A percentile compares a stretch with the other conserved stretches of the same genome.
Conservation (phyloP, 2,797 vertebrate genomes). For the Sebastes alutus region DNA sequence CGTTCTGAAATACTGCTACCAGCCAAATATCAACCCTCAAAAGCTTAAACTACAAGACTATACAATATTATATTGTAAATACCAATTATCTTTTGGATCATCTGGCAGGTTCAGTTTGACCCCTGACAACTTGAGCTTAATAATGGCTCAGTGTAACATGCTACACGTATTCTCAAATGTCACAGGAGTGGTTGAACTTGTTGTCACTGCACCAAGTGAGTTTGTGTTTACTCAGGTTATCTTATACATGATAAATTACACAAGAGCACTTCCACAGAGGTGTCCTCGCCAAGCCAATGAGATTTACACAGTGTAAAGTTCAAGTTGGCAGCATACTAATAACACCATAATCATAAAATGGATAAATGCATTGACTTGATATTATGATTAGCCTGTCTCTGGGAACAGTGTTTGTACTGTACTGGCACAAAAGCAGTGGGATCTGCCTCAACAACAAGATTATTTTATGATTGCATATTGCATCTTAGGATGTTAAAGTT, state of each 20-base stretch:
- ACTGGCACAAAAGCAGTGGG: no score
- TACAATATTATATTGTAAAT: neutral
- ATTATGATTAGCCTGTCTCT: neutral
- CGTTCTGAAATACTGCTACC: neutral
- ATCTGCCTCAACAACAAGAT: no score
- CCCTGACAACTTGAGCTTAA: neutral
- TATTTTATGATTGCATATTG: no score
- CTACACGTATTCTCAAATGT: neutral
- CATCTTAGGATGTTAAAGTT: no score
- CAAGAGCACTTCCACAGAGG: neutral
- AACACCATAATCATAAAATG: neutral
- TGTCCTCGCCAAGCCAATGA: neutral
- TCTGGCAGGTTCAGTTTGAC: neutral
- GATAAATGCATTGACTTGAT: neutral
- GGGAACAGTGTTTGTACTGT: neutral
- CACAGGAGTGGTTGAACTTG: neutral
- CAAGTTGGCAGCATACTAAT: neutral
- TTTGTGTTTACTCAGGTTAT: conserved; percentile 24
- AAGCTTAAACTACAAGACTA: neutral
- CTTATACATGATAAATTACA: conserved; percentile 3
- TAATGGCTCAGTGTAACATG: neutral
- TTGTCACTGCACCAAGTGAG: neutral
- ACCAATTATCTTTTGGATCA: neutral
- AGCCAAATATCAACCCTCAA: neutral
- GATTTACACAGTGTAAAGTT: neutral